These are phyloP conservation scores for Hippocampus comes DNA, from an alignment of 2,113 vertebrate genomes.

Conservation along the genomic window DNA sequence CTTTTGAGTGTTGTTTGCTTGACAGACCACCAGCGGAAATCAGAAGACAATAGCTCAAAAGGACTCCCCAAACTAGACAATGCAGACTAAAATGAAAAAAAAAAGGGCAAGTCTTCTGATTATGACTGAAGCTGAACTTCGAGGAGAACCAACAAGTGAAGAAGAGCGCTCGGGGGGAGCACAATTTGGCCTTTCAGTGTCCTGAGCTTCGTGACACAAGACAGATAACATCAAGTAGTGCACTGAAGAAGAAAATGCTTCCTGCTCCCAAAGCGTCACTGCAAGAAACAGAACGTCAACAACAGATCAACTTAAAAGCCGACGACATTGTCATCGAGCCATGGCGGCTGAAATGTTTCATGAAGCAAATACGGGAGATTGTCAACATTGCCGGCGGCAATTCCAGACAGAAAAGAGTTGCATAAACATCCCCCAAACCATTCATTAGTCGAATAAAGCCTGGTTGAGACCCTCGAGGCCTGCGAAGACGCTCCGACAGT, in stretches of 20 bases:
- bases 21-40: slow-evolving; percentile 54
- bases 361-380: slow-evolving; percentile 26
- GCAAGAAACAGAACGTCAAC: slow-evolving; percentile 32
- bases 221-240: too few species aligned
- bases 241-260: too few species aligned
- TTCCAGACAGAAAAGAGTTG: slow-evolving; percentile 25
- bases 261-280: too few species aligned
- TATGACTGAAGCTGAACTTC: too few species aligned
- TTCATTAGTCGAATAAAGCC: slow-evolving; percentile 66
- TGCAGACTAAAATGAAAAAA: not conserved
- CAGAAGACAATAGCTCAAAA: slow-evolving; percentile 49
- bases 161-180: too few species aligned
- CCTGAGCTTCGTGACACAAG: too few species aligned
- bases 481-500: slow-evolving; percentile 22
- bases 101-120: too few species aligned
- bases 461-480: slow-evolving; percentile 48
- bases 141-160: too few species aligned
- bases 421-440: slow-evolving; percentile 72
- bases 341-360: slow-evolving; percentile 52
- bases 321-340: slow-evolving; percentile 15
- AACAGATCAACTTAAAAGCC: slow-evolving; percentile 50
- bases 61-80: slow-evolving; percentile 40
- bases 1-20: slow-evolving; percentile 48
- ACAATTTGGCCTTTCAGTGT: too few species aligned
- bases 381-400: slow-evolving; percentile 32